phyloP scores from a whole-genome alignment of 2,888 invertebrate genomes.

The Anoplius nigerrimus region DNA sequence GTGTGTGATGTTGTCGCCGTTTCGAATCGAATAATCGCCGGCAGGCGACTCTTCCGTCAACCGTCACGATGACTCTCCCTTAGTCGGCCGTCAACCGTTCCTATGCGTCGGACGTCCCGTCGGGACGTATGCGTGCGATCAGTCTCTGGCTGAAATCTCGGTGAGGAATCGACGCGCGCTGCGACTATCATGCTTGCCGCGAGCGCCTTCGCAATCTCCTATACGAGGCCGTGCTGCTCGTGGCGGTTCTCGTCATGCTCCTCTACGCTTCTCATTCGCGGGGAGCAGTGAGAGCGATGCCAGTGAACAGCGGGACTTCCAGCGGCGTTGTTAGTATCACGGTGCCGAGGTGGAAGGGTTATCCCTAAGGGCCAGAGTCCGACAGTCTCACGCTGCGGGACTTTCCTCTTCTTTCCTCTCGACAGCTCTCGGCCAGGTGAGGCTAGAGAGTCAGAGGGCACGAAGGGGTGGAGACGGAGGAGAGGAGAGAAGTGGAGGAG shows the following conservation, averaged over 20 bases:
- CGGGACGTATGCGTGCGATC: constrained; percentile 17
- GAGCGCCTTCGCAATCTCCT: constrained; percentile 14
- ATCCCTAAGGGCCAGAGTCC: neutral
- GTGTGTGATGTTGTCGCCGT: neutral
- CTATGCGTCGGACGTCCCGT: neutral
- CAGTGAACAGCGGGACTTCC: neutral
- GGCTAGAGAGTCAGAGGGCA: constrained; percentile 5
- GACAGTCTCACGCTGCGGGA: constrained; percentile 15
- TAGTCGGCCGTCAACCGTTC: constrained; percentile 25
- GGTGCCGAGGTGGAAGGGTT: constrained; percentile 13
- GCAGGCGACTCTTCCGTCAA: constrained; percentile 67
- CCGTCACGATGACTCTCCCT: too few species aligned
- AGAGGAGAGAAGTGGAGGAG: constrained; percentile 6
- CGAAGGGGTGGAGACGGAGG: constrained; percentile 1
- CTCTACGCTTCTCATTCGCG: constrained; percentile 13
- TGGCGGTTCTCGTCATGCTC: neutral
- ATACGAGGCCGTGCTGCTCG: constrained; percentile 3
- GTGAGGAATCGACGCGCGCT: neutral
- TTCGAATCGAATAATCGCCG: constrained; percentile 7
- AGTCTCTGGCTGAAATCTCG: too few species aligned
- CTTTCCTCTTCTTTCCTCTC: constrained; percentile 7
- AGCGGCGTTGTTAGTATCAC: neutral
- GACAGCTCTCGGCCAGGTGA: constrained; percentile 4
- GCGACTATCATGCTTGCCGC: constrained; percentile 2
- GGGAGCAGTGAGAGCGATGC: neutral